Evolutionary conservation across 2,888 invertebrate species (phyloP).

Genomic region (Callimorpha dominula): DNA sequence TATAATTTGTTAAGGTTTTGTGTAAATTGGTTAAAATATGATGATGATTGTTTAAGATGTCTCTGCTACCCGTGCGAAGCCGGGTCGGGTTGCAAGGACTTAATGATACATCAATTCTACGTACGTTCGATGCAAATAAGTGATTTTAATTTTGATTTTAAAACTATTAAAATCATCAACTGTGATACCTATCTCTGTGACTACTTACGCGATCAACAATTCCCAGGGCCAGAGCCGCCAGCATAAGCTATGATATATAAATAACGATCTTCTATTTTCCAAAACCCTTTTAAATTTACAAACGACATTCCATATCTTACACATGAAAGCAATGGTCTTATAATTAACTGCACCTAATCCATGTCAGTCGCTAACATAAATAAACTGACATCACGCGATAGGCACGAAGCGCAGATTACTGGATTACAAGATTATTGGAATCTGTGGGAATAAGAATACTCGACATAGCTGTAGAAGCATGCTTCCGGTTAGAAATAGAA

Average conservation of each 20-base stretch:
- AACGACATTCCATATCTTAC: conserved; percentile 7
- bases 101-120: too few relatives aligned
- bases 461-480: neutral
- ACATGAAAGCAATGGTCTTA: conserved; percentile 11
- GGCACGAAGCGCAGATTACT: conserved; percentile 48
- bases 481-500: conserved; percentile 11
- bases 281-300: conserved; percentile 14
- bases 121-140: too few relatives aligned
- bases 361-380: conserved; percentile 31
- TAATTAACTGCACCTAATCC: conserved; percentile 12
- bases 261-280: neutral
- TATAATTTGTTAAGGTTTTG: too few relatives aligned
- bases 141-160: too few relatives aligned
- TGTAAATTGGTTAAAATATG: too few relatives aligned
- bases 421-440: conserved; percentile 23
- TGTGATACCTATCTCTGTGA: too few relatives aligned
- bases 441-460: conserved; percentile 7
- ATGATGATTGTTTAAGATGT: too few relatives aligned
- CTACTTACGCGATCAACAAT: too few relatives aligned
- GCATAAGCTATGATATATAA: neutral
- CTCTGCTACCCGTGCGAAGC: too few relatives aligned
- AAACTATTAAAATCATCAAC: too few relatives aligned
- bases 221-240: too few relatives aligned
- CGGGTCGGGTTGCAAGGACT: too few relatives aligned
- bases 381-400: conserved; percentile 30